Evolutionary conservation across 2,888 invertebrate species (phyloP).

Genomic region (Digitonthophagus gazella): DNA sequence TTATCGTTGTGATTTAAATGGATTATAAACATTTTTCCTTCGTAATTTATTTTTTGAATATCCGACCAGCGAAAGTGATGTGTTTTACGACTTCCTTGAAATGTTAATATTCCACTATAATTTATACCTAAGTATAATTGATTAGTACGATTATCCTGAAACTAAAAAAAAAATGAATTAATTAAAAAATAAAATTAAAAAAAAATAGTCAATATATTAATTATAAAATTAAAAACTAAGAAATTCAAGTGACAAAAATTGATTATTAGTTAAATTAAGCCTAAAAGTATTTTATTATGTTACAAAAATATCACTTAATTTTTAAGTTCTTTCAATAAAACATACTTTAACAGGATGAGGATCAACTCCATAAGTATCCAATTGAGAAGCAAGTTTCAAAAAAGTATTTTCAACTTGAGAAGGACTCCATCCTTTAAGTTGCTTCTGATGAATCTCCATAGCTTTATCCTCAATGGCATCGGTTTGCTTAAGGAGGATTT

Average conservation of each 20-base stretch:
- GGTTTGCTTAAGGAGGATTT: constrained; percentile 89
- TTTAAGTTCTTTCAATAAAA: neutral
- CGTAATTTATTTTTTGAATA: constrained; percentile 94
- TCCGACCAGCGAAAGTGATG: constrained; percentile 96
- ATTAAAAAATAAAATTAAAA: constrained; percentile 18
- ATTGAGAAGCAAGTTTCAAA: constrained; percentile 82
- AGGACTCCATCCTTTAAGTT: constrained; percentile 82
- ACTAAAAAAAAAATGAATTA: constrained; percentile 25
- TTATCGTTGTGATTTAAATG: constrained; percentile 91
- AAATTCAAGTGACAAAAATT: too few relatives aligned
- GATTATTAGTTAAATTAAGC: too few relatives aligned
- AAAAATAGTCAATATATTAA: too few relatives aligned
- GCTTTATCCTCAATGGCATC: constrained; percentile 89
- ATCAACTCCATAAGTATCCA: constrained; percentile 97
- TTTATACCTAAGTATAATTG: constrained; percentile 94
- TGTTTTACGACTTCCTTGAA: constrained; percentile 88
- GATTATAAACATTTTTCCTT: constrained; percentile 96
- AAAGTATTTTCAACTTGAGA: constrained; percentile 88
- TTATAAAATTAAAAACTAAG: too few relatives aligned
- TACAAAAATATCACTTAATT: too few relatives aligned
- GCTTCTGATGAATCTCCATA: constrained; percentile 85
- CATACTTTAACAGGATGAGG: constrained; percentile 94
- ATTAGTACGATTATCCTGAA: constrained; percentile 87
- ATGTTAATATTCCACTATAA: constrained; percentile 91
- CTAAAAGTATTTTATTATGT: too few relatives aligned